Evolutionary conservation across 2,797 vertebrate genomes (phyloP), one percentile per base, ranked within the genome.

Genomic region (Florisuga fusca): DNA sequence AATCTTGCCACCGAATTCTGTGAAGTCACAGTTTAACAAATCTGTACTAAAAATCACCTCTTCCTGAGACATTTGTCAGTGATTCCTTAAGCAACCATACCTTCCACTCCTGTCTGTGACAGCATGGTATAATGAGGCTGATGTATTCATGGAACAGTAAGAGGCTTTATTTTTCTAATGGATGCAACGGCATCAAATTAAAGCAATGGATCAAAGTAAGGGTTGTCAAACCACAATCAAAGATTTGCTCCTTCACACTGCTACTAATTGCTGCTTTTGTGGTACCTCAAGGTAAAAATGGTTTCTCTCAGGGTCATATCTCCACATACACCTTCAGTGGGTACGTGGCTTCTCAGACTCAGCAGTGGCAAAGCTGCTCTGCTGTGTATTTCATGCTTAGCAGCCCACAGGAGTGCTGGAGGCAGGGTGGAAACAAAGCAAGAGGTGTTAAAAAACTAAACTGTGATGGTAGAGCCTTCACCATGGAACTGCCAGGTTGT

Each of bases 361-460:
- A 58, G 79, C 1, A 3, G 54, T 33, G 91, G 20, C 48, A 73
- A 78, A 73, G 73, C 22, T 75, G 84, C 51, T 88, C 54, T 55
- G 74, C 55, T 66, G 51, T 4, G 38, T 22, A 69, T 45, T 12
- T 41, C 55, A 84, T 61, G 66, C 58, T 64, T 20, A 46, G 29
- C 82, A 90, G 79, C 87, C 79, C 73, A 67, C 27, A 9, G 67
- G 36, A 92, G 16, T 4, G 59, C 31, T 43, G 66, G 38, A 69
- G 62, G 54, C 57, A 77, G 63, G 66, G 43, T 48, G 89, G 51
- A 91, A 93, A 85, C 79, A 85, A 91, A 78, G 76, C 16, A 55
- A 55, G 59, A 81, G 33, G 76, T 51, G 79, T 57, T 55, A 93
- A 86, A 58, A 84, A 54, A 23, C 22, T 75, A 38, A 73, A 72